Base-by-base conservation (phyloP, 2,888 invertebrate species). In the Leucophenga maculata region DNA sequence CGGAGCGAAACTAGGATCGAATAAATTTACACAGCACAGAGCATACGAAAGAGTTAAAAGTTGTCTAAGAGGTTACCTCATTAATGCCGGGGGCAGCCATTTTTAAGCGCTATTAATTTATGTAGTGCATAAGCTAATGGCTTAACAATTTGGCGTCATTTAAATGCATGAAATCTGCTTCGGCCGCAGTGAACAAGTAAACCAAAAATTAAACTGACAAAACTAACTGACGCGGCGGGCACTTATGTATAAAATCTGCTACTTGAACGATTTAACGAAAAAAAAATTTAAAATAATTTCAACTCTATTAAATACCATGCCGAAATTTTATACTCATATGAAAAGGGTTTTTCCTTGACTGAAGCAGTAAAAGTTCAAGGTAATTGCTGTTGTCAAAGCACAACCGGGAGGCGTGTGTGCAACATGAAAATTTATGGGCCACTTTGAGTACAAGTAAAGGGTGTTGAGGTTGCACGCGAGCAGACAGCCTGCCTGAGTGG, bases 391-490 rank as follows among this genome's bases (percentile, higher is more conserved):
- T 80, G 80, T 80, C 80, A 80, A 80, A 80, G 81, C 81, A 78
- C 79, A 78, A 77, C 78, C 78, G 78, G 76, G 77, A 77, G 83
- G 79, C 81, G 81, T 79, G 73, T 60, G 55, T 72, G 31, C 20
- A 60, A 60, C 75, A 72, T 77, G 77, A 77, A 82, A 82, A 82
- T 81, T 82, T 82, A 82, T 82, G 82, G 82, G 79, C 80, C 80
- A 80, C 80, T 80, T 80, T 31, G 80, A 80, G 74, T 82, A 81
- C 80, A 82, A 81, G 80, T 80, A 82, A 81, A 81, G 81, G 81
- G 81, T 82, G 81, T 82, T 82, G 81, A 81, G 78, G 82, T 82
- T 82, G 81, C 82, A 82, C 81, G 81, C 81, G 81, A 82, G 75
- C 76, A 70, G 18, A 54, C 54, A 54, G 22, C 18, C 11, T 20